Conservation (phyloP, 2,113 vertebrate genomes). For the Dicaeum eximium region DNA sequence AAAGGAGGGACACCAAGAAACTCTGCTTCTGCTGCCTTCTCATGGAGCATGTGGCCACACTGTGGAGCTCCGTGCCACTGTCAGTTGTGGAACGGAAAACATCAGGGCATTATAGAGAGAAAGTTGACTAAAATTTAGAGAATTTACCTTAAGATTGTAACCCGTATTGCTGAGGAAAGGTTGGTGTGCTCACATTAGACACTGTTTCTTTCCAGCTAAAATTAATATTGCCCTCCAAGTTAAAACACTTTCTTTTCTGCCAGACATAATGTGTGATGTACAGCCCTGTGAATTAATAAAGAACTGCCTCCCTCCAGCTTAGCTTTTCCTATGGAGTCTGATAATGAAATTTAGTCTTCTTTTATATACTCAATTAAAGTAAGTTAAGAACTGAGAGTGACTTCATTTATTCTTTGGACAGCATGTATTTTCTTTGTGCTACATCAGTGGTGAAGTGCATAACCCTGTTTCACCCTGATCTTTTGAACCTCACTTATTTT, state of each 20-base stretch:
- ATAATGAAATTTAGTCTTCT: slow-evolving; percentile 67
- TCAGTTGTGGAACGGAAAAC: not conserved
- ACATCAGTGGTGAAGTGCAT: not conserved
- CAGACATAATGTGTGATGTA: slow-evolving; percentile 21
- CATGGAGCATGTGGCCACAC: not conserved
- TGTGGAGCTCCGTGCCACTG: not conserved
- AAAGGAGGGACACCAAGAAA: not conserved
- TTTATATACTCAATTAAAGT: slow-evolving; percentile 62
- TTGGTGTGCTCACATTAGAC: not conserved
- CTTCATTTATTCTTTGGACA: slow-evolving; percentile 52
- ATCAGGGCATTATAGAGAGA: not conserved
- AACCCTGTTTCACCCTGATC: not conserved
- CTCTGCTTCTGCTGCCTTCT: not conserved
- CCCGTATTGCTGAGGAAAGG: not conserved
- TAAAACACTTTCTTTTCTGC: slow-evolving; percentile 32
- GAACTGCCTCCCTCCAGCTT: not conserved
- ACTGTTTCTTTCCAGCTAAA: slow-evolving; percentile 22
- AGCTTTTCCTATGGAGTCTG: slow-evolving; percentile 26
- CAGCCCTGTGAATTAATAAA: slow-evolving; percentile 34
- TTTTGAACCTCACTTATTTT: not conserved
- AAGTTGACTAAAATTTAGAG: not conserved
- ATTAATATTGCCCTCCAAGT: slow-evolving; percentile 22
- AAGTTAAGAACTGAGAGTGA: slow-evolving; percentile 43
- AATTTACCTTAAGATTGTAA: not conserved
- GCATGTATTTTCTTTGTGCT: not conserved